Conservation (phyloP, 2,888 invertebrate species). For the Poecilus cupreus region DNA sequence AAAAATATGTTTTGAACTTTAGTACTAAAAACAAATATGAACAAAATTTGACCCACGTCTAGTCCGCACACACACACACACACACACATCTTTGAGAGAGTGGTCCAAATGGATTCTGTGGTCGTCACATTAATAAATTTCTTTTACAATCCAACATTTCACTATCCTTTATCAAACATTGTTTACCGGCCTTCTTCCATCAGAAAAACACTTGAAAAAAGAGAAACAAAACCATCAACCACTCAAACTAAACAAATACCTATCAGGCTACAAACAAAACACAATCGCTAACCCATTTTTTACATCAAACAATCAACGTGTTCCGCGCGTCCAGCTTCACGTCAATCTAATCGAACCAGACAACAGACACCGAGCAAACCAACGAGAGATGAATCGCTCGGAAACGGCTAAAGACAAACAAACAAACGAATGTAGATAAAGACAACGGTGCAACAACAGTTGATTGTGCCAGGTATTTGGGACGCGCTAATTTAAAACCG, state of each 20-base stretch:
- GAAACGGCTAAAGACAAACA: neutral
- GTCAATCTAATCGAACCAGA: neutral
- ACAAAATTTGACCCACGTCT: no score
- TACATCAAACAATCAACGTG: neutral
- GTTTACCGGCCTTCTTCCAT: neutral
- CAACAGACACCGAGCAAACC: neutral
- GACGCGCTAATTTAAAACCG: neutral
- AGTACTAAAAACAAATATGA: no score
- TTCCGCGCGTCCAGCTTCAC: neutral
- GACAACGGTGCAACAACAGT: neutral
- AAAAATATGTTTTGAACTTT: no score
- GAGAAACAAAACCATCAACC: neutral
- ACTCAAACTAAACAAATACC: neutral
- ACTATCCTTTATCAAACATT: neutral
- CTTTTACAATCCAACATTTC: no score
- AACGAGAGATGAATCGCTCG: neutral
- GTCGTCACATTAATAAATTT: no score
- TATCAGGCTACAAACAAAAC: neutral
- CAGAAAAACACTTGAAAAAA: neutral
- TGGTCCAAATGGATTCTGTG: no score
- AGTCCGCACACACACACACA: no score
- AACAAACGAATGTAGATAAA: neutral
- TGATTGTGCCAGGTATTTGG: neutral
- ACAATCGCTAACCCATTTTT: neutral
- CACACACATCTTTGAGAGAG: no score